These are phyloP conservation scores for Gymnosoma rotundatum DNA, from an alignment of 2,888 invertebrate species.

Conservation along the genomic window DNA sequence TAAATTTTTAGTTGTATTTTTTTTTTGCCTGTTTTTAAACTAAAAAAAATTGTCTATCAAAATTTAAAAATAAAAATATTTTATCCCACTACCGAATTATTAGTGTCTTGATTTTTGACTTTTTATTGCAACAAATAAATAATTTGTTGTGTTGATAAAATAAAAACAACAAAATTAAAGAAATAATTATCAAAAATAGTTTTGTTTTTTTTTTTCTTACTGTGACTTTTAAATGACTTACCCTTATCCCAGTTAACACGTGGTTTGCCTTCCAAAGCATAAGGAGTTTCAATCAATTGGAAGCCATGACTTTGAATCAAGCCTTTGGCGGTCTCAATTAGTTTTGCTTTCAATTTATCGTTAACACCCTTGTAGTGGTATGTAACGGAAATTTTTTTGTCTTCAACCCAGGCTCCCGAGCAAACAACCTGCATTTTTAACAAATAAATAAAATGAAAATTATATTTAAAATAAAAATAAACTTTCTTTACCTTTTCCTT, in stretches of 20 bases:
- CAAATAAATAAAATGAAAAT: background rate
- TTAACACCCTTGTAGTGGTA: constrained; percentile 89
- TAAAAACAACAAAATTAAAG: background rate
- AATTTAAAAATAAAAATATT: constrained; percentile 47
- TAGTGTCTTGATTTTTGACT: constrained; percentile 12
- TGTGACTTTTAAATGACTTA: constrained; percentile 73
- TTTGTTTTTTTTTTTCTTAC: too few species aligned
- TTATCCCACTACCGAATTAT: constrained; percentile 36
- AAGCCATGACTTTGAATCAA: constrained; percentile 87
- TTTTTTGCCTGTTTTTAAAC: background rate
- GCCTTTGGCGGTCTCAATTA: constrained; percentile 85
- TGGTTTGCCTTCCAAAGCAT: constrained; percentile 90
- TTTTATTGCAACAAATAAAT: constrained; percentile 36
- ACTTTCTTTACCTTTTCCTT: constrained; percentile 84
- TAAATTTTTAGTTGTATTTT: background rate
- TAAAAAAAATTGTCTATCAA: constrained; percentile 53
- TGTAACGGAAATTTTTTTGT: constrained; percentile 88
- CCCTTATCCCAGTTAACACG: constrained; percentile 92
- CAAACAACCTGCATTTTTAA: constrained; percentile 84
- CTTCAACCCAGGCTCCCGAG: constrained; percentile 90
- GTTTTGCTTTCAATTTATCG: constrained; percentile 84
- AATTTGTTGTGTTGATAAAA: background rate
- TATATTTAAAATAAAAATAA: background rate
- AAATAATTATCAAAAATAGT: background rate
- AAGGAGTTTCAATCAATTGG: constrained; percentile 87